Conservation (phyloP, 2,797 vertebrate species). For the Hylomyscus alleni region DNA sequence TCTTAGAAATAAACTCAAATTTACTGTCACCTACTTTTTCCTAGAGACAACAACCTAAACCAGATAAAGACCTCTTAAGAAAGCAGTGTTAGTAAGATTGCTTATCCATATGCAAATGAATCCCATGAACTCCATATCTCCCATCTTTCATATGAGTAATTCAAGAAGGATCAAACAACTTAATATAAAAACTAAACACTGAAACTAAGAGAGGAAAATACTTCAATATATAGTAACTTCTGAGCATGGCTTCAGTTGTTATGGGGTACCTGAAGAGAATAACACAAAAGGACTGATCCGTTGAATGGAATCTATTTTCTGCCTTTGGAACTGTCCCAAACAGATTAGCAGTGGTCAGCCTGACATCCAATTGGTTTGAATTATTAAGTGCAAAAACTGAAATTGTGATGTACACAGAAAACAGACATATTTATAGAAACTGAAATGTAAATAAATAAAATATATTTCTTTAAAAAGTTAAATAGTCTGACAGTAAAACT, state of each 20-base stretch:
- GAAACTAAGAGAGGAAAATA: not conserved
- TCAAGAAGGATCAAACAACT: not conserved
- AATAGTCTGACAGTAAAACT: not conserved
- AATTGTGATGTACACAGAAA: too few species aligned
- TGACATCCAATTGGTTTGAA: too few species aligned
- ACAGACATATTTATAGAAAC: too few species aligned
- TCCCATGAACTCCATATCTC: not conserved
- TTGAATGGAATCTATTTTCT: not conserved
- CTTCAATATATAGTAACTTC: not conserved
- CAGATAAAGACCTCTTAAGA: not conserved
- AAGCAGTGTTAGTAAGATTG: not conserved
- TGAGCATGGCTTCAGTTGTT: not conserved
- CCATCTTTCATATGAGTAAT: not conserved
- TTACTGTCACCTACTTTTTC: not conserved
- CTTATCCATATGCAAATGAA: not conserved
- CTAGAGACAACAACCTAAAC: not conserved
- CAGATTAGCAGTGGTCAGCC: too few species aligned
- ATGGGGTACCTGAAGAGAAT: not conserved
- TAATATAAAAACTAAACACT: not conserved
- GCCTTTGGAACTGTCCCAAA: not conserved
- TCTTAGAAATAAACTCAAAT: not conserved
- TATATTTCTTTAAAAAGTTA: too few species aligned
- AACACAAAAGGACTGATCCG: not conserved
- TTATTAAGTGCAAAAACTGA: too few species aligned
- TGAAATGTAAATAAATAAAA: too few species aligned